Base-by-base conservation (phyloP, 1,140 invertebrate species). In the Pemphigus obesinymphae region DNA sequence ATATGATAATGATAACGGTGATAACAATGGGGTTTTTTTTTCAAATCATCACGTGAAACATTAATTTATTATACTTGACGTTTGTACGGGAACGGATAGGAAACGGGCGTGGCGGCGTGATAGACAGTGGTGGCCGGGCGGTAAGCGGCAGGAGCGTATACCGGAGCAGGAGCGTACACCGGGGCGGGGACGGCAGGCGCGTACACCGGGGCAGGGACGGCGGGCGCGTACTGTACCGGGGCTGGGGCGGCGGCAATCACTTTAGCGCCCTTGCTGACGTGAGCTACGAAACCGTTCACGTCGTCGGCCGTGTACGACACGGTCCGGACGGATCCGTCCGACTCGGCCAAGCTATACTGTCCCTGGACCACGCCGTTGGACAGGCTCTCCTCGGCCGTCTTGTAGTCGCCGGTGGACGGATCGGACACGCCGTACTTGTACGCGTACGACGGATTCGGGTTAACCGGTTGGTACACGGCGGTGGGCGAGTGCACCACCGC, bases 271-370 rank as follows among this genome's bases (percentile, higher is more conserved):
- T 75, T 76, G 11, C 45, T 50, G 15, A 82, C 82, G 10, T 68
- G 34, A 3, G 82, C 82, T 0, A 78, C 91, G 86, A 91, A 92
- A 53, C 91, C 91, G 83, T 89, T 89, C 63, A 90, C 88, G n/a
- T 87, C 83, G 84, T 91, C 91, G 7, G 90, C 90, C 5, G 89
- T 90, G 83, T 92, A 92, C 68, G 90, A 88, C 40, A 92, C 91
- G 58, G 86, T 88, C 45, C 89, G 86, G 75, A 91, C 88, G 26
- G 91, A 90, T 20, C 89, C 89, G 63, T 90, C 89, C 15, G 88
- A 84, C 73, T 89, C 89, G 1, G 89, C 87, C 5, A 90, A 86
- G 13, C 82, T 85, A 83, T 86, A 86, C 48, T 83, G 80, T 73
- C 87, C 87, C 31, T 84, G 84, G 34, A 91, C 90, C 40, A 88